phyloP scores from a whole-genome alignment of 2,113 vertebrate genomes.

The Thamnaconus septentrionalis region DNA sequence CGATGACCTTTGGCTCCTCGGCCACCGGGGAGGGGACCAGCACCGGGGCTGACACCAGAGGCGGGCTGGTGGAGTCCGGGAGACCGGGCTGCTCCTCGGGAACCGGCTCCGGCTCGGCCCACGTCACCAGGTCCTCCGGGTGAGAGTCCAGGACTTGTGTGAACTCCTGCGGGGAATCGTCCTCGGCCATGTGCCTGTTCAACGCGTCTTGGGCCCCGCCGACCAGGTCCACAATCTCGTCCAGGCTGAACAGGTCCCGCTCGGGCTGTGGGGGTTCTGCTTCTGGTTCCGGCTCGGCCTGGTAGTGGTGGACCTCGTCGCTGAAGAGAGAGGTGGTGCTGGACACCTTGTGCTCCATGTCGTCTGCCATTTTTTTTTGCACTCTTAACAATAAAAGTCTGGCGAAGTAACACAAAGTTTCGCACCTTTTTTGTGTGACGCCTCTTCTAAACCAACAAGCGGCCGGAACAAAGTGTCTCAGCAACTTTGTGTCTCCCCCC shows the following conservation, averaged over 20 bases:
- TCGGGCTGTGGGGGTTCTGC: slow-evolving; percentile 24
- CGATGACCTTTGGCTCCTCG: neutral
- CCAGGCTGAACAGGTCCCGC: slow-evolving; percentile 38
- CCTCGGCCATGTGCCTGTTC: slow-evolving; percentile 61
- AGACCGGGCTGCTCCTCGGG: slow-evolving; percentile 10
- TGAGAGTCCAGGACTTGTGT: slow-evolving; percentile 12
- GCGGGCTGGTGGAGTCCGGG: slow-evolving; percentile 49
- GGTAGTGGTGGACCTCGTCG: slow-evolving; percentile 57
- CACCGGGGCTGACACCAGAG: neutral
- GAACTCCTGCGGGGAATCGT: slow-evolving; percentile 30
- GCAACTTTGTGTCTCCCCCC: slow-evolving; percentile 21
- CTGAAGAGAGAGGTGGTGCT: slow-evolving; percentile 60
- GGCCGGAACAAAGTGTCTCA: slow-evolving; percentile 6
- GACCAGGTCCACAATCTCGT: slow-evolving; percentile 75
- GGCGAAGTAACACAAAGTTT: slow-evolving; percentile 17
- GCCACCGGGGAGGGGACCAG: neutral
- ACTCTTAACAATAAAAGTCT: slow-evolving; percentile 17
- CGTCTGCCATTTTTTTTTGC: slow-evolving; percentile 73
- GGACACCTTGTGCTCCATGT: slow-evolving; percentile 63
- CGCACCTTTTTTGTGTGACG: neutral
- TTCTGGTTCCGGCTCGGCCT: slow-evolving; percentile 33
- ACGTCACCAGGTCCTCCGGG: slow-evolving; percentile 10
- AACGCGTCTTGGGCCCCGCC: slow-evolving; percentile 70
- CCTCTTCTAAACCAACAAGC: neutral
- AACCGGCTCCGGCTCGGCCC: slow-evolving; percentile 6